Evolutionary conservation across 2,797 vertebrate genomes (phyloP).

Genomic region (Sebastes nivosus): DNA sequence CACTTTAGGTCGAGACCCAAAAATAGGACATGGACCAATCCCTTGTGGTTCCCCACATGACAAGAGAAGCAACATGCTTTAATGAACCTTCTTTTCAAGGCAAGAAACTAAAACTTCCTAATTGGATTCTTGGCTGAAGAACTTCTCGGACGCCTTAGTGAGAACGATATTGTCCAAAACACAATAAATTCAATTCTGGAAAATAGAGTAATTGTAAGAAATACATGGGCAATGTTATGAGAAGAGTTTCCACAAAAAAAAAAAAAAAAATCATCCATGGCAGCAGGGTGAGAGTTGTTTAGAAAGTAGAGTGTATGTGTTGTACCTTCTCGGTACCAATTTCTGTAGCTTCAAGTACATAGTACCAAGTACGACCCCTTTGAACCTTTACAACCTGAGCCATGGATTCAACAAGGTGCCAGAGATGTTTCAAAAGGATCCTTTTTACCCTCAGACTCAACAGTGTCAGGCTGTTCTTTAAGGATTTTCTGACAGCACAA

Average conservation of each 20-base stretch:
- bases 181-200: neutral
- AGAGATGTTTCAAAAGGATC: conserved; percentile 6
- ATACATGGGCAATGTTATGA: neutral
- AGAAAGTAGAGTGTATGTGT: neutral
- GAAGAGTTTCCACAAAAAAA: neutral
- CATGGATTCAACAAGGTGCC: neutral
- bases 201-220: neutral
- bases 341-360: neutral
- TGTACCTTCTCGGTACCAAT: neutral
- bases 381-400: neutral
- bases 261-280: neutral
- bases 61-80: conserved; percentile 39
- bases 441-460: neutral
- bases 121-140: conserved; percentile 43
- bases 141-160: neutral
- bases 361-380: neutral
- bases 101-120: conserved; percentile 37
- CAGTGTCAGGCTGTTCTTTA: neutral
- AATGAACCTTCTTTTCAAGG: conserved; percentile 52
- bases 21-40: conserved; percentile 57
- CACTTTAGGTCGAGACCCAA: conserved; percentile 46
- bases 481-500: neutral
- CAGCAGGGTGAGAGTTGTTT: neutral
- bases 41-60: conserved; percentile 33
- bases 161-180: neutral